These are phyloP conservation scores for Eueremaeus valkanovi DNA, from an alignment of 2,888 invertebrate genomes.

Conservation along the genomic window DNA sequence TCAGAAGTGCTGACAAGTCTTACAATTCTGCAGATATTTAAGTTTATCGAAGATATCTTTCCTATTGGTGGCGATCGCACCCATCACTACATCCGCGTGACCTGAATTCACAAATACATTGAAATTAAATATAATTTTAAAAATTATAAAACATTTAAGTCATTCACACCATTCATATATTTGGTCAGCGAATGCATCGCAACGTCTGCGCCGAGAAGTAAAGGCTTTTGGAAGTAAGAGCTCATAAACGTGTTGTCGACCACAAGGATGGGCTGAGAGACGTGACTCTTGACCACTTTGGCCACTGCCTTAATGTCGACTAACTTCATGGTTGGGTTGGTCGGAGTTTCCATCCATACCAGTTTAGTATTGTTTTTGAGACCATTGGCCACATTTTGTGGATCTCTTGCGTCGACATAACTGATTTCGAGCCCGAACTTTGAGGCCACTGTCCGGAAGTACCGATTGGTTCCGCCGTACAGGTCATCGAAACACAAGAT, in stretches of 20 bases:
- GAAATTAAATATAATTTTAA: conserved; percentile 17
- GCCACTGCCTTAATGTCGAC: conserved; percentile 72
- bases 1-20: background rate
- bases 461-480: conserved; percentile 63
- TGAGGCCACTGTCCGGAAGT: conserved; percentile 57
- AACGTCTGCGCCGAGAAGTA: conserved; percentile 85
- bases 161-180: conserved; percentile 70
- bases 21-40: conserved; percentile 72
- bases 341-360: conserved; percentile 92
- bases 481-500: conserved; percentile 79
- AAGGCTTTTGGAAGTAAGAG: conserved; percentile 79
- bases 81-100: conserved; percentile 97
- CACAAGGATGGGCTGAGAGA: conserved; percentile 63
- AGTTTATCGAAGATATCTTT: conserved; percentile 67
- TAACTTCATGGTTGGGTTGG: conserved; percentile 91
- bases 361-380: conserved; percentile 74
- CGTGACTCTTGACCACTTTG: conserved; percentile 60
- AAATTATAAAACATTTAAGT: conserved; percentile 5
- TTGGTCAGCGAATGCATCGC: conserved; percentile 89
- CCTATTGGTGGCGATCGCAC: conserved; percentile 70
- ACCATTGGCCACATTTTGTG: conserved; percentile 63
- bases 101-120: conserved; percentile 53
- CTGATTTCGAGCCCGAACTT: conserved; percentile 68
- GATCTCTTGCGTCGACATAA: conserved; percentile 71
- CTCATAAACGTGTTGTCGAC: conserved; percentile 94